A percentile compares a stretch with the other conserved stretches of the same genome.
Evolutionary conservation across 2,888 invertebrate species (phyloP).

Genomic region (Augiades crinisus): DNA sequence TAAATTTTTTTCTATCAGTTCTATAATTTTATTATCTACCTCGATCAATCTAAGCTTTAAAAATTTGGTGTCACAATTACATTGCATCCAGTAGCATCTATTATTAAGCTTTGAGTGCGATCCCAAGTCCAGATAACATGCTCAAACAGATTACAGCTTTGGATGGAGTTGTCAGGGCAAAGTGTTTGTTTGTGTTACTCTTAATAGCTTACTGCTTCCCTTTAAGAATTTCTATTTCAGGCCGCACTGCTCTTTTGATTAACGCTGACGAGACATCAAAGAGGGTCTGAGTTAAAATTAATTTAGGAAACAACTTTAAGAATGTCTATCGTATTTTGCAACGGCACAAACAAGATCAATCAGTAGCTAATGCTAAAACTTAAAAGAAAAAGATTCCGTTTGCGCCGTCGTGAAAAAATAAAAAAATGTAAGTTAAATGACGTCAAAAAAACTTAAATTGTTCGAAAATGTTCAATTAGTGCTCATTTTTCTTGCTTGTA

Average conservation of each 20-base stretch:
- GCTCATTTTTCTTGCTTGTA: slow-evolving; percentile 4
- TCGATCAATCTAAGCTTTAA: neutral
- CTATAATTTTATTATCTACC: too few relatives aligned
- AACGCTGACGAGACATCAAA: slow-evolving; percentile 13
- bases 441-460: too few relatives aligned
- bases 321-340: too few relatives aligned
- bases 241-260: slow-evolving; percentile 16
- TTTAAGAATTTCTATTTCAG: slow-evolving; percentile 16
- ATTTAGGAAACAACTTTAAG: too few relatives aligned
- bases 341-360: too few relatives aligned
- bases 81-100: neutral
- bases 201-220: slow-evolving; percentile 14
- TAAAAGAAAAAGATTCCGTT: too few relatives aligned
- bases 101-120: neutral
- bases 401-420: too few relatives aligned
- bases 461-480: neutral
- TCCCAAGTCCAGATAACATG: neutral
- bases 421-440: too few relatives aligned
- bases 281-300: neutral
- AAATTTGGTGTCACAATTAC: neutral
- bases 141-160: slow-evolving; percentile 1
- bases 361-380: too few relatives aligned
- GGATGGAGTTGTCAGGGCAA: slow-evolving; percentile 5
- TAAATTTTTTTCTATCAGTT: too few relatives aligned
- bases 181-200: slow-evolving; percentile 17